A percentile compares a stretch with the other conserved stretches of the same genome.
phyloP scores from a whole-genome alignment of 1,140 invertebrate species.

The Wiebesia pumilae region DNA sequence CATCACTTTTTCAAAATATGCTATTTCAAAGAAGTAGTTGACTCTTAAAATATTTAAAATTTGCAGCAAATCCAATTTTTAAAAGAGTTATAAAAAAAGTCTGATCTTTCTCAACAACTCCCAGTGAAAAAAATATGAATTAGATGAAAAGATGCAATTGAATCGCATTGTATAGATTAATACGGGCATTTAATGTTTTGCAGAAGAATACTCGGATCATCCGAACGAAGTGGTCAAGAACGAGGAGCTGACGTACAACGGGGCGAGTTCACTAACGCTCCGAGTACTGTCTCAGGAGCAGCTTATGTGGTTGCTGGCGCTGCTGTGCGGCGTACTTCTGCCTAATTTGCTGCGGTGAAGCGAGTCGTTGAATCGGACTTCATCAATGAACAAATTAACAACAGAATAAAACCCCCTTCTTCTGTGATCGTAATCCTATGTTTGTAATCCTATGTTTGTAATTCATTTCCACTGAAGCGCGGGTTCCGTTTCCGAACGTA shows the following conservation, averaged over 20 bases:
- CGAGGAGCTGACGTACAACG: slow-evolving; percentile 88
- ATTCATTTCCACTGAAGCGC: slow-evolving; percentile 69
- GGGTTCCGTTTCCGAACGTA: neutral
- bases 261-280: slow-evolving; percentile 37
- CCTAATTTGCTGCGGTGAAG: slow-evolving; percentile 72
- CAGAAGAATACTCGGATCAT: slow-evolving; percentile 89
- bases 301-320: slow-evolving; percentile 56
- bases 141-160: neutral
- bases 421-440: slow-evolving; percentile 75
- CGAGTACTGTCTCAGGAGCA: slow-evolving; percentile 45
- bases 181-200: slow-evolving; percentile 61
- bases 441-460: slow-evolving; percentile 74
- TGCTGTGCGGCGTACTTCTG: slow-evolving; percentile 65
- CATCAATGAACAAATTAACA: slow-evolving; percentile 56
- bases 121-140: too few relatives aligned
- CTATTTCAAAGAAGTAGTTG: too few relatives aligned
- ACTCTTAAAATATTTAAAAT: too few relatives aligned
- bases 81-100: too few relatives aligned
- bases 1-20: too few relatives aligned
- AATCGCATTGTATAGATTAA: neutral
- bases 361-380: slow-evolving; percentile 51
- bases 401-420: slow-evolving; percentile 68
- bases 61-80: too few relatives aligned
- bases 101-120: too few relatives aligned
- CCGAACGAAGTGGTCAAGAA: slow-evolving; percentile 95